Evolutionary conservation across 2,797 vertebrate species (phyloP).

Genomic region (Anguilla obscura): DNA sequence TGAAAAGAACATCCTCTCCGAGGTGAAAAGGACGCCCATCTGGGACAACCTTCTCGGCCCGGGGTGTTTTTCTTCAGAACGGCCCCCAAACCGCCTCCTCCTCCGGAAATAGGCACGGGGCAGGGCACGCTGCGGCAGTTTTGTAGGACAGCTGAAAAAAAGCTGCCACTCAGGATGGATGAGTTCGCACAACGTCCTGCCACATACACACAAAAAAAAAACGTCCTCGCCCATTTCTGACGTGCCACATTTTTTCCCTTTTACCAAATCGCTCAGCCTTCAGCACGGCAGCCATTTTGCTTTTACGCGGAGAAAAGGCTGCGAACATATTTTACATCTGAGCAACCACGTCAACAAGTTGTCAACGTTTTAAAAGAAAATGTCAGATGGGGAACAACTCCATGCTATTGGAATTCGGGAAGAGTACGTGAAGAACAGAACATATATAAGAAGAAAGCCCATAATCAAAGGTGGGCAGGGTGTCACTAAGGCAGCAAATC

Average conservation of each 20-base stretch:
- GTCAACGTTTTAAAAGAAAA: background rate
- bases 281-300: background rate
- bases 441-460: background rate
- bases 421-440: background rate
- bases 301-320: background rate
- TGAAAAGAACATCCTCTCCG: constrained; percentile 38
- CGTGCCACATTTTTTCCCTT: background rate
- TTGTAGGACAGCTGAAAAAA: constrained; percentile 3
- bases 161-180: background rate
- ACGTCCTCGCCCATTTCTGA: background rate
- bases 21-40: constrained; percentile 45
- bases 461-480: background rate
- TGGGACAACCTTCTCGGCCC: constrained; percentile 52
- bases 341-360: background rate
- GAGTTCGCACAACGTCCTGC: background rate
- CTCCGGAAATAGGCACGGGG: constrained; percentile 8
- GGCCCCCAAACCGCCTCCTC: background rate
- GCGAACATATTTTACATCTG: background rate
- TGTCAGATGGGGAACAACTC: background rate
- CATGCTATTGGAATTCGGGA: background rate
- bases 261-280: background rate
- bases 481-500: background rate
- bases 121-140: background rate
- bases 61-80: constrained; percentile 46
- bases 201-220: background rate